Evolutionary conservation across 2,113 vertebrate species (phyloP).

Genomic region (Nannospalax galili): DNA sequence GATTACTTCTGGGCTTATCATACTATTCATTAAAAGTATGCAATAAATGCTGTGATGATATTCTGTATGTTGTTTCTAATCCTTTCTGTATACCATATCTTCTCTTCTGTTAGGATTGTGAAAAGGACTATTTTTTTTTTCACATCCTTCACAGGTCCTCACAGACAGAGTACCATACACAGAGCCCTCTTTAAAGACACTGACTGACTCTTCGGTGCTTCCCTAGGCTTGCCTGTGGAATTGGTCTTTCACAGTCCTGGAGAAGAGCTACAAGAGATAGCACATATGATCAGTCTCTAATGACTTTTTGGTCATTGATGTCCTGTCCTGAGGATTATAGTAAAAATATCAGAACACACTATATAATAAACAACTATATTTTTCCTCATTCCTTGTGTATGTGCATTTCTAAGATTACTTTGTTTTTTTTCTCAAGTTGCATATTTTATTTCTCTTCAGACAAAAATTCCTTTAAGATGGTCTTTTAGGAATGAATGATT

Average conservation of each 20-base stretch:
- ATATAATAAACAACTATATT: slow-evolving; percentile 18
- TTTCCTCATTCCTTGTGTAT: slow-evolving; percentile 3
- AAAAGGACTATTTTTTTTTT: too few relatives aligned
- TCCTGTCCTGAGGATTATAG: slow-evolving; percentile 24
- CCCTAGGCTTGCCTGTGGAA: neutral
- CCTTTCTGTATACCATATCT: neutral
- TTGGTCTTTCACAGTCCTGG: neutral
- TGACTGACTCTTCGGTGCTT: neutral
- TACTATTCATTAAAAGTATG: neutral
- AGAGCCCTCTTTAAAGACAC: neutral
- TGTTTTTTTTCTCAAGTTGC: neutral
- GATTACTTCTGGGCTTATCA: neutral
- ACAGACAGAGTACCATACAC: neutral
- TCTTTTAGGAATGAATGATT: slow-evolving; percentile 54
- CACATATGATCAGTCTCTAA: neutral
- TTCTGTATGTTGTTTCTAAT: neutral
- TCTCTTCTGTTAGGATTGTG: neutral
- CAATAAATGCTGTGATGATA: neutral
- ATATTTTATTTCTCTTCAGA: neutral
- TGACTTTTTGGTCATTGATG: slow-evolving; percentile 6
- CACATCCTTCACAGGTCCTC: neutral
- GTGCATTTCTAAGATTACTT: slow-evolving; percentile 36
- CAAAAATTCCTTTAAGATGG: neutral
- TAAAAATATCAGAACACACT: neutral
- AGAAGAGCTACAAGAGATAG: neutral